A percentile compares a stretch with the other conserved stretches of the same genome.
These are phyloP conservation scores for Irena cyanogastra DNA, from an alignment of 2,113 vertebrate genomes.

Conservation along the genomic window DNA sequence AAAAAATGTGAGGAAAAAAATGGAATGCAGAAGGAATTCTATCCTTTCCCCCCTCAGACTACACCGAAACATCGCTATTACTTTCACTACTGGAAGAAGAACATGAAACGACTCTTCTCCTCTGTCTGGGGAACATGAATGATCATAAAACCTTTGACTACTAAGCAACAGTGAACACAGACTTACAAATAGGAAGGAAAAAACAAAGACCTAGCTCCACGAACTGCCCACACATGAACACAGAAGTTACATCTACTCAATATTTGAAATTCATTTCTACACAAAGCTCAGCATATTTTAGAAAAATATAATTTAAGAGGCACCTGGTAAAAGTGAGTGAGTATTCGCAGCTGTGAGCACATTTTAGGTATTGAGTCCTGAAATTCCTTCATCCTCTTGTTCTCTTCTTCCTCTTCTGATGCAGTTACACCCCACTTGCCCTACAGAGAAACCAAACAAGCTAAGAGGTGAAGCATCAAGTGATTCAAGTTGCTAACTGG, in stretches of 20 bases:
- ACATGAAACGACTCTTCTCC: neutral
- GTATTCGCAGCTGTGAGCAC: conserved; percentile 90
- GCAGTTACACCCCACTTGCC: conserved; percentile 93
- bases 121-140: neutral
- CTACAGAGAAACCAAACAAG: conserved; percentile 56
- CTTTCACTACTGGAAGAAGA: neutral
- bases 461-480: neutral
- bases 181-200: neutral
- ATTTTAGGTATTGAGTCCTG: conserved; percentile 91
- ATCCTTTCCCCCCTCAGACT: neutral
- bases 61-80: neutral
- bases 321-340: conserved; percentile 97
- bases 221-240: neutral
- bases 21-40: neutral
- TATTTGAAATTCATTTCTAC: neutral
- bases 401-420: conserved; percentile 86
- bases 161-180: neutral
- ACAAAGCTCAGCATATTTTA: neutral
- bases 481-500: neutral
- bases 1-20: neutral
- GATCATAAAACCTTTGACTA: neutral
- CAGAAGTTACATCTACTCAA: neutral
- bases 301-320: neutral
- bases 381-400: conserved; percentile 84
- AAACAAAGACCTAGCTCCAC: neutral